Percentiles rank a stretch among this genome's conserved stretches.
Conservation (phyloP, 2,797 vertebrate genomes). For the Propithecus perrieri region DNA sequence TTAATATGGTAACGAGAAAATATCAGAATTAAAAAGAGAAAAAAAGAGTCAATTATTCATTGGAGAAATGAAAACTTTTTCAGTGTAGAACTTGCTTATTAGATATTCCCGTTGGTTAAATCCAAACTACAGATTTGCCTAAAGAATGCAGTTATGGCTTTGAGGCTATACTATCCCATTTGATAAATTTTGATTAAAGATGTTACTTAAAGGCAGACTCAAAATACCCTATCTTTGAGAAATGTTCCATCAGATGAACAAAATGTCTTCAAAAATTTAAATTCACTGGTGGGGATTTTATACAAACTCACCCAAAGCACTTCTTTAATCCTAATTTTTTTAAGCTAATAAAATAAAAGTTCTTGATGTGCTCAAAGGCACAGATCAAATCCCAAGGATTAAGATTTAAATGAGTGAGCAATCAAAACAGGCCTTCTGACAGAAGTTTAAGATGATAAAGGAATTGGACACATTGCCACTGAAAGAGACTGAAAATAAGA, state of each 20-base stretch:
- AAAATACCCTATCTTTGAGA: constrained; percentile 38
- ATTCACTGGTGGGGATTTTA: constrained; percentile 32
- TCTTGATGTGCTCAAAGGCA: constrained; percentile 13
- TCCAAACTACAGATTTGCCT: constrained; percentile 72
- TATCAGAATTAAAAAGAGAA: not conserved
- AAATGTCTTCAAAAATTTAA: constrained; percentile 16
- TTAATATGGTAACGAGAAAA: not conserved
- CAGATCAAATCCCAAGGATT: constrained; percentile 33
- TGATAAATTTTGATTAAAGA: constrained; percentile 74
- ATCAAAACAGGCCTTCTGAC: not conserved
- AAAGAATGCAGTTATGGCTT: constrained; percentile 62
- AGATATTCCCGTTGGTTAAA: constrained; percentile 74
- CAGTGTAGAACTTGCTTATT: constrained; percentile 62
- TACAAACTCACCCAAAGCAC: not conserved
- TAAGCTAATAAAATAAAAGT: constrained; percentile 49
- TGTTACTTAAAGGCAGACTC: constrained; percentile 46
- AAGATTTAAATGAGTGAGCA: constrained; percentile 44
- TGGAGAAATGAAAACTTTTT: constrained; percentile 11
- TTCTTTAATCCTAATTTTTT: constrained; percentile 6
- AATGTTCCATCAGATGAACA: constrained; percentile 9
- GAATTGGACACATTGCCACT: not conserved
- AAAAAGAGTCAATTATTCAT: constrained; percentile 19
- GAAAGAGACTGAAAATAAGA: not conserved
- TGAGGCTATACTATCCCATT: constrained; percentile 55
- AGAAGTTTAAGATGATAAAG: not conserved